Percentiles rank a stretch among this genome's conserved stretches.
phyloP scores from a whole-genome alignment of 2,888 invertebrate genomes.

The Buathra laborator region DNA sequence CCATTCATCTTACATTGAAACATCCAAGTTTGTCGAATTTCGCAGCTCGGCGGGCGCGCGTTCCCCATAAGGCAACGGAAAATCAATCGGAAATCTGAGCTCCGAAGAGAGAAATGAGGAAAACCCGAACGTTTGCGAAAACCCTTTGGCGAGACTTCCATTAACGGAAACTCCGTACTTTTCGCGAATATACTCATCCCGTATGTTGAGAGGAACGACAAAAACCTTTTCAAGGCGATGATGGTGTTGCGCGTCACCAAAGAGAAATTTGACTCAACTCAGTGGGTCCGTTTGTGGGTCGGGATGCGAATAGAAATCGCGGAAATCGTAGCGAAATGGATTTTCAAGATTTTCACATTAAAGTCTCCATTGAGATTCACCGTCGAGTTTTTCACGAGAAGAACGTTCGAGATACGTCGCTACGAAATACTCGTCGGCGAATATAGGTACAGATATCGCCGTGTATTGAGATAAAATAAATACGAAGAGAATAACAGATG shows the following conservation, averaged over 20 bases:
- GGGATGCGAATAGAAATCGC: too few species aligned
- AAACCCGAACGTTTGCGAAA: not conserved
- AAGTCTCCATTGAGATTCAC: not conserved
- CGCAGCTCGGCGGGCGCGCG: not conserved
- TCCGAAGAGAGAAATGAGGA: not conserved
- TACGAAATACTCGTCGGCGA: not conserved
- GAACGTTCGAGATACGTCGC: not conserved
- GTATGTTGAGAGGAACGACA: not conserved
- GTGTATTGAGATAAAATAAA: not conserved
- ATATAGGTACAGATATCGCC: not conserved
- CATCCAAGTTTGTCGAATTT: constrained; percentile 3
- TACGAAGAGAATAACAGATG: not conserved
- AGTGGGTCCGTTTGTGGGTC: too few species aligned
- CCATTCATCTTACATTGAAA: constrained; percentile 3
- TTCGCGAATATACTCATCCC: not conserved
- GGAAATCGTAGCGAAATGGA: too few species aligned
- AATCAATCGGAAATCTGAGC: not conserved
- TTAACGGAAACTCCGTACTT: not conserved
- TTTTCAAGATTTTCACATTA: too few species aligned
- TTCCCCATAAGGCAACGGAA: not conserved
- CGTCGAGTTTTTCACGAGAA: not conserved
- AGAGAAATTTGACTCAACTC: not conserved
- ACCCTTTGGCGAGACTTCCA: constrained; percentile 13
- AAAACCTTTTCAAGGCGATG: too few species aligned
- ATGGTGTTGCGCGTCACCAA: not conserved